These are phyloP conservation scores for Psittacara wagleri DNA, from an alignment of 2,113 vertebrate genomes.

Conservation along the genomic window DNA sequence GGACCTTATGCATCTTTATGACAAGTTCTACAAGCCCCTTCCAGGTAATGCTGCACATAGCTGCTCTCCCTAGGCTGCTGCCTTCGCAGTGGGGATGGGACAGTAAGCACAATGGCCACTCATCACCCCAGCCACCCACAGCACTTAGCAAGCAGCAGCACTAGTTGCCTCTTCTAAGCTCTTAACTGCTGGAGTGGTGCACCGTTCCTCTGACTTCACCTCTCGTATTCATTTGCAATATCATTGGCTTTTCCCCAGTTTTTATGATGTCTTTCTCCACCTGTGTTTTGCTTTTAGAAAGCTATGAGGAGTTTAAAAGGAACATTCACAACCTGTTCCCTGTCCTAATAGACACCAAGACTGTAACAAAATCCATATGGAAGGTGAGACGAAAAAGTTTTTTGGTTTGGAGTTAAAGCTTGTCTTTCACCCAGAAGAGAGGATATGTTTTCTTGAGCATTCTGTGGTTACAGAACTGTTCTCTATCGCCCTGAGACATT, in stretches of 20 bases:
- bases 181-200: neutral
- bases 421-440: neutral
- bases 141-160: neutral
- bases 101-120: neutral
- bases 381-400: conserved; percentile 56
- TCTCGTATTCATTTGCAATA: neutral
- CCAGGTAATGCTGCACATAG: conserved; percentile 62
- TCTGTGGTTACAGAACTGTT: neutral
- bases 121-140: neutral
- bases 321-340: conserved; percentile 77
- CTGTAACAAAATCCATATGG: conserved; percentile 68
- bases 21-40: conserved; percentile 79
- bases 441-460: neutral
- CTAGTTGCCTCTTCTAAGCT: neutral
- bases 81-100: neutral
- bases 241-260: neutral
- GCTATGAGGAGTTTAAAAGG: conserved; percentile 76
- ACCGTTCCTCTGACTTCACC: neutral
- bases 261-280: neutral
- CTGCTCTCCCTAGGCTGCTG: neutral
- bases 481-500: neutral
- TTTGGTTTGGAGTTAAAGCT: neutral
- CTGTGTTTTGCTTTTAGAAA: conserved; percentile 60
- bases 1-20: conserved; percentile 77
- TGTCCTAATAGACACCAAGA: conserved; percentile 77